phyloP scores from a whole-genome alignment of 1,140 invertebrate genomes.

The Rhopalosiphum padi region DNA sequence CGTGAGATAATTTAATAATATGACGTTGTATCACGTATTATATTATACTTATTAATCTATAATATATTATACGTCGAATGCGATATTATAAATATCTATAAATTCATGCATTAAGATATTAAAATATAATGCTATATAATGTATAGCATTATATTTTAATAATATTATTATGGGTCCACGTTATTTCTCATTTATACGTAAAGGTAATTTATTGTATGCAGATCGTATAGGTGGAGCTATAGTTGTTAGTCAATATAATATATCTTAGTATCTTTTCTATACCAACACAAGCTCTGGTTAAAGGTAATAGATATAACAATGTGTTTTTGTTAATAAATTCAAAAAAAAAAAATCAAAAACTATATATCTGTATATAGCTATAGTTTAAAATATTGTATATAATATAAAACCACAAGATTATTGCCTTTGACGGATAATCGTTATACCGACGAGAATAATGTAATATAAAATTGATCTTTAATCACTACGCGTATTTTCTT shows the following conservation, averaged over 20 bases:
- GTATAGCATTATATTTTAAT: no score
- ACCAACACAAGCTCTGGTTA: no score
- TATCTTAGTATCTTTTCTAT: no score
- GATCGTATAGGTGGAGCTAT: not conserved
- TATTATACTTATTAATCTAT: not conserved
- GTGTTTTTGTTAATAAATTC: no score
- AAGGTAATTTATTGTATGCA: not conserved
- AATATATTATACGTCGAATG: not conserved
- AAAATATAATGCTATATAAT: not conserved
- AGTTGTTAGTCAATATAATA: not conserved
- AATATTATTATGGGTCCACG: not conserved
- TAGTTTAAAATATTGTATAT: not conserved
- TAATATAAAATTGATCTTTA: not conserved
- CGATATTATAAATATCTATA: not conserved
- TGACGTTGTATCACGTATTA: not conserved
- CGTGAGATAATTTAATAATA: not conserved
- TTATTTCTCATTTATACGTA: not conserved
- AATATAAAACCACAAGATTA: not conserved
- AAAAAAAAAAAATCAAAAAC: no score
- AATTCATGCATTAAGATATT: not conserved
- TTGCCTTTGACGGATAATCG: not conserved
- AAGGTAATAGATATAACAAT: no score
- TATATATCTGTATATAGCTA: no score
- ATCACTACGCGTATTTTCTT: not conserved
- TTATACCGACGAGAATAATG: not conserved